A percentile compares a stretch with the other conserved stretches of the same genome.
Evolutionary conservation across 2,888 invertebrate species (phyloP).

Genomic region (Lithophane leautieri): DNA sequence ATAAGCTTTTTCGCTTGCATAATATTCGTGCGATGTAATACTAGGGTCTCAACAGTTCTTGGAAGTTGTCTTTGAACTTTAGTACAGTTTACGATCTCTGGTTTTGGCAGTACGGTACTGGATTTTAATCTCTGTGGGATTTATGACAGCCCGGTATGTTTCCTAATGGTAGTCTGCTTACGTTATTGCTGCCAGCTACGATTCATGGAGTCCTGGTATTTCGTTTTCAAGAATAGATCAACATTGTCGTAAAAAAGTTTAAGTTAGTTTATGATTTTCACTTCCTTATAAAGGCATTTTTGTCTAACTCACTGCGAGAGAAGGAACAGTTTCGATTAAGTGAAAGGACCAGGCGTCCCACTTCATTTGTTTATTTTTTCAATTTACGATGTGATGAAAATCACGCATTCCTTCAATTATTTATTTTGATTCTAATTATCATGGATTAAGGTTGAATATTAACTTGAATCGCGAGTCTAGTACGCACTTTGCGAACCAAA

Average conservation of each 20-base stretch:
- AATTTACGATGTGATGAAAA: conserved; percentile 47
- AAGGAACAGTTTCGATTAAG: conserved; percentile 13
- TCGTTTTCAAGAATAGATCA: conserved; percentile 40
- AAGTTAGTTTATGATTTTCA: background rate
- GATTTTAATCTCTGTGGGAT: conserved; percentile 51
- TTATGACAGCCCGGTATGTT: conserved; percentile 38
- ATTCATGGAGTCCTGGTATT: conserved; percentile 49
- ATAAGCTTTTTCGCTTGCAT: conserved; percentile 41
- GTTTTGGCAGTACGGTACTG: conserved; percentile 42
- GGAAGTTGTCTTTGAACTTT: conserved; percentile 50
- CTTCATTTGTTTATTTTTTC: conserved; percentile 47
- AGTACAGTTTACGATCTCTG: conserved; percentile 46
- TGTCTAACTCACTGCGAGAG: background rate
- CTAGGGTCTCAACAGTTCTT: conserved; percentile 47
- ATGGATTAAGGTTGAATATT: conserved; percentile 54
- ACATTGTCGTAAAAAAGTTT: conserved; percentile 6
- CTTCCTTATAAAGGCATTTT: conserved; percentile 2
- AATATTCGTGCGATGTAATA: conserved; percentile 36
- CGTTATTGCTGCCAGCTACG: conserved; percentile 35
- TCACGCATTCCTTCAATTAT: conserved; percentile 43
- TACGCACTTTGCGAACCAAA: conserved; percentile 61
- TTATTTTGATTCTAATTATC: conserved; percentile 46
- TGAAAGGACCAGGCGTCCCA: conserved; percentile 43
- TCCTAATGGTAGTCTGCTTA: conserved; percentile 47
- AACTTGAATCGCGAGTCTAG: conserved; percentile 17